Conservation (phyloP, 2,888 invertebrate genomes). For the Synanthedon tipuliformis region DNA sequence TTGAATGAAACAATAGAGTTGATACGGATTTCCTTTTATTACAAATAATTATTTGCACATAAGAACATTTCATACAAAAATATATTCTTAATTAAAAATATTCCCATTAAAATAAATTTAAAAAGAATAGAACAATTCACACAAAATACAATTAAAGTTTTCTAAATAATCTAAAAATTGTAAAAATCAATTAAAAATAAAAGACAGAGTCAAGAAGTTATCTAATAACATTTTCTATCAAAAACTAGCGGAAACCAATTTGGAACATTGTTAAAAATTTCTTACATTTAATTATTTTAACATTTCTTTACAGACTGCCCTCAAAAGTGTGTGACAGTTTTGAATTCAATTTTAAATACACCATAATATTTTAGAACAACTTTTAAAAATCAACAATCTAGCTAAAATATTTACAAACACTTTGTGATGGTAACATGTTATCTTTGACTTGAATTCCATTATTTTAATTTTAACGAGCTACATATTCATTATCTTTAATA, state of each 20-base stretch:
- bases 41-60: slow-evolving; percentile 68
- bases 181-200: slow-evolving; percentile 2
- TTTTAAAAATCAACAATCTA: slow-evolving; percentile 44
- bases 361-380: no score
- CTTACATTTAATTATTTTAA: no score
- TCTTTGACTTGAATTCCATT: slow-evolving; percentile 21
- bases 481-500: no score
- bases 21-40: slow-evolving; percentile 61
- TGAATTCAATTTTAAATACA: no score
- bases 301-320: slow-evolving; percentile 3
- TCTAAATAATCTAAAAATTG: slow-evolving; percentile 11
- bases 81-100: slow-evolving; percentile 65
- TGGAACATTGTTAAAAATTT: no score
- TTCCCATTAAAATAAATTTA: slow-evolving; percentile 55
- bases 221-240: neutral
- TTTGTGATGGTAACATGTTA: slow-evolving; percentile 50
- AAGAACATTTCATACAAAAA: slow-evolving; percentile 67
- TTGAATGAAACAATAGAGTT: slow-evolving; percentile 23
- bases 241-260: neutral
- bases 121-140: slow-evolving; percentile 25
- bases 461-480: neutral
- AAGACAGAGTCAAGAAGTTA: slow-evolving; percentile 47
- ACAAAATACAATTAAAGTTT: slow-evolving; percentile 8
- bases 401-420: slow-evolving; percentile 43
- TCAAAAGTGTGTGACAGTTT: slow-evolving; percentile 12